Percentiles rank a stretch among this genome's conserved stretches.
Evolutionary conservation across 2,113 vertebrate genomes (phyloP).

Genomic region (Dicrurus megarhynchus): DNA sequence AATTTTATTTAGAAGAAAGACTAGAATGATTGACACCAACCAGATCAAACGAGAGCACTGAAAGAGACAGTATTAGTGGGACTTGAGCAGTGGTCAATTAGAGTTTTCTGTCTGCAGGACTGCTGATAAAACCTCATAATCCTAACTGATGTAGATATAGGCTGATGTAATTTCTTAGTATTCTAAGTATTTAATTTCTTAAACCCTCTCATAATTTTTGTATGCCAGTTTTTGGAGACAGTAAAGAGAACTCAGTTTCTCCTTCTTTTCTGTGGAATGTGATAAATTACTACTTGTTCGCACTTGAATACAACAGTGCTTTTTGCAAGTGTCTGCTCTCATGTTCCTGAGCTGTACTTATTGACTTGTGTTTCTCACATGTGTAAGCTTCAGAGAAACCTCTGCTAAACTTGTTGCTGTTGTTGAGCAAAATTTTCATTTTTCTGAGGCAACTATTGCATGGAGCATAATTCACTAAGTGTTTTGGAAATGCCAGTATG

Average conservation of each 20-base stretch:
- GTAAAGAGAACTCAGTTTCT: neutral
- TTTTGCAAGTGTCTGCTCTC: neutral
- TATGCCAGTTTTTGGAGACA: neutral
- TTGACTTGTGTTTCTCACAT: neutral
- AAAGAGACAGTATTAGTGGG: neutral
- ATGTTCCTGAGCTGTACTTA: neutral
- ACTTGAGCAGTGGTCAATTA: neutral
- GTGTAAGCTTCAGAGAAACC: neutral
- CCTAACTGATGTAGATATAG: neutral
- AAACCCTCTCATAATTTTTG: neutral
- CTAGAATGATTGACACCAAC: neutral
- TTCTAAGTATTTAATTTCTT: neutral
- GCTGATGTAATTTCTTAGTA: neutral
- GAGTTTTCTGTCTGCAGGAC: neutral
- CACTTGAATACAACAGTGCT: neutral
- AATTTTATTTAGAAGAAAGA: neutral
- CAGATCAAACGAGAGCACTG: neutral
- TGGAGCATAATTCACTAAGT: neutral
- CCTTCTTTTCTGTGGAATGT: neutral
- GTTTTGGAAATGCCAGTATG: neutral
- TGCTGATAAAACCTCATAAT: neutral
- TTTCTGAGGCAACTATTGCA: neutral
- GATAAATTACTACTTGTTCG: neutral
- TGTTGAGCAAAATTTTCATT: neutral
- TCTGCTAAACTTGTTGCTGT: neutral